A percentile compares a stretch with the other conserved stretches of the same genome.
Conservation (phyloP, 92 coral and sea anemone species). For the Phenganax marumi region DNA sequence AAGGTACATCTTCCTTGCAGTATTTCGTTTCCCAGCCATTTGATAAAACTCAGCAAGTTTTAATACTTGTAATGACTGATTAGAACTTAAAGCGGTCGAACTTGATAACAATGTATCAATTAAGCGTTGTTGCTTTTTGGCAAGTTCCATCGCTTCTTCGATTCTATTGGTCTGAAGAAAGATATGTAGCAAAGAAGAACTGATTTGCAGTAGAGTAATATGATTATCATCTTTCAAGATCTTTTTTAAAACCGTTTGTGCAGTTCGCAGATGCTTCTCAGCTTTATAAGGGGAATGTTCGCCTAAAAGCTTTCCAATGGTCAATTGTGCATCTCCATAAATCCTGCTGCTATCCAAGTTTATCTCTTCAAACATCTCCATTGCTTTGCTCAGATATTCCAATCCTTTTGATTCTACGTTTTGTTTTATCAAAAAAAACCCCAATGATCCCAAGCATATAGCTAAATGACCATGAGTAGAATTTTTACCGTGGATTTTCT, state of each 20-base stretch:
- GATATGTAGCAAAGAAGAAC: no score
- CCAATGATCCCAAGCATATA: neutral
- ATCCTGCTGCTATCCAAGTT: neutral
- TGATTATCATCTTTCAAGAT: conserved; percentile 2
- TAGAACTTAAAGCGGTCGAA: neutral
- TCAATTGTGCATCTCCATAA: neutral
- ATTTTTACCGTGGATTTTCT: conserved; percentile 5
- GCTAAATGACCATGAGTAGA: conserved; percentile 15
- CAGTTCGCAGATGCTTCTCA: conserved; percentile 1
- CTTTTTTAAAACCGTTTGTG: conserved; percentile 4
- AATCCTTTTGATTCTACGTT: neutral
- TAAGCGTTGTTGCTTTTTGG: neutral
- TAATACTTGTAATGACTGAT: neutral
- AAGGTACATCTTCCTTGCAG: neutral
- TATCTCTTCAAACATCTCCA: conserved; percentile 19
- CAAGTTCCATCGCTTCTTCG: conserved; percentile 20
- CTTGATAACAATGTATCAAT: neutral
- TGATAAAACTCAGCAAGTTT: conserved; percentile 5
- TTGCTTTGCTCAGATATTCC: conserved; percentile 14
- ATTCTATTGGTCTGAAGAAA: no score
- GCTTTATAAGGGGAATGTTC: conserved; percentile 1
- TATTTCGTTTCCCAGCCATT: neutral
- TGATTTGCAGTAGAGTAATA: neutral
- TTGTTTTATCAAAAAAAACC: neutral
- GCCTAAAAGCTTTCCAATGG: neutral